Evolutionary conservation across 2,797 vertebrate species (phyloP).

Genomic region (Novumbra hubbsi): DNA sequence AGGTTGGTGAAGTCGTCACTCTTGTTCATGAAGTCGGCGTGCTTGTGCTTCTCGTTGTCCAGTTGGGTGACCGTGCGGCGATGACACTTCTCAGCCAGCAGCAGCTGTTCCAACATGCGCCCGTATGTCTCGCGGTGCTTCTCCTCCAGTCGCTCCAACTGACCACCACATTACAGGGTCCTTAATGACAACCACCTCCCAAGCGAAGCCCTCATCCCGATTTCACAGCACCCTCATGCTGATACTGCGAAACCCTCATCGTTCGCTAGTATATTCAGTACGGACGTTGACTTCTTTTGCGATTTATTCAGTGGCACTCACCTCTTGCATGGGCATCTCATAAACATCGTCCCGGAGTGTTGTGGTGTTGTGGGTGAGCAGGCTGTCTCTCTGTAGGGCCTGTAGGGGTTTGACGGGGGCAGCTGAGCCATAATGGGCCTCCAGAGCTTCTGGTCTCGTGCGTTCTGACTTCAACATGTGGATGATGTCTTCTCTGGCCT

Average conservation of each 20-base stretch:
- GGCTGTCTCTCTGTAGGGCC: conserved; percentile 85
- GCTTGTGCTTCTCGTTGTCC: conserved; percentile 90
- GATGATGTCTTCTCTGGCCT: conserved; percentile 96
- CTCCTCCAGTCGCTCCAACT: conserved; percentile 94
- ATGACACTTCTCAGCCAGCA: conserved; percentile 93
- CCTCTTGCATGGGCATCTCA: conserved; percentile 91
- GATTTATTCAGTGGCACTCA: conserved; percentile 44
- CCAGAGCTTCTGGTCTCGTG: conserved; percentile 83
- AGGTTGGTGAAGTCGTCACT: conserved; percentile 97
- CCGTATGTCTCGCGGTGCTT: conserved; percentile 93
- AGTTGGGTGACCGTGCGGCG: conserved; percentile 88
- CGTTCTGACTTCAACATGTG: conserved; percentile 86
- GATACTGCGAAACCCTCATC: too few species aligned
- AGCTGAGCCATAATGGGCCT: conserved; percentile 89
- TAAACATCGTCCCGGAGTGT: conserved; percentile 83
- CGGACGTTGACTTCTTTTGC: not conserved
- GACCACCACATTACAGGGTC: conserved; percentile 34
- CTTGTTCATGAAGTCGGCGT: conserved; percentile 94
- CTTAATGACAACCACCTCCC: not conserved
- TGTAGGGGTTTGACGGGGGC: conserved; percentile 80
- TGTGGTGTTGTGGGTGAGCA: conserved; percentile 69
- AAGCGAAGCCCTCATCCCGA: not conserved
- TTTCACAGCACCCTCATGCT: too few species aligned
- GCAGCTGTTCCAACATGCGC: conserved; percentile 95
- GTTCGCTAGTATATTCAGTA: not conserved